phyloP scores from a whole-genome alignment of 2,888 invertebrate genomes.

The Scrobipalpa atriplicella region DNA sequence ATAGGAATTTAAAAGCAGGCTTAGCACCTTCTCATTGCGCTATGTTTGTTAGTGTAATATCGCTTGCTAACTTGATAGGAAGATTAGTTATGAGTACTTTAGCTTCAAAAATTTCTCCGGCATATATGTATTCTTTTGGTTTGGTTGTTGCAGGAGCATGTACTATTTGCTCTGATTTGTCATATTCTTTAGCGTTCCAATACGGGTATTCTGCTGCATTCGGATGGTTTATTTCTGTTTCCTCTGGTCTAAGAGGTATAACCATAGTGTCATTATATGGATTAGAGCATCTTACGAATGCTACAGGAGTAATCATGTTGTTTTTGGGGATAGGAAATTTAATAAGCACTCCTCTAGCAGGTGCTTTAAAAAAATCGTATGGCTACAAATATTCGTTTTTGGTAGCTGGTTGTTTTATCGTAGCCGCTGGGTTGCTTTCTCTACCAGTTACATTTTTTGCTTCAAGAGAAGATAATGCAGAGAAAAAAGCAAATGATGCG shows the following conservation, averaged over 20 bases:
- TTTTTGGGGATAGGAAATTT: constrained; percentile 70
- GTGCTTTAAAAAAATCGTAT: constrained; percentile 54
- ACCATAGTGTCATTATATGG: constrained; percentile 68
- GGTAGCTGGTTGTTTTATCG: background rate
- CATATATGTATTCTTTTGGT: constrained; percentile 48
- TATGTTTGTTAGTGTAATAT: constrained; percentile 67
- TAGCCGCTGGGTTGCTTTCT: background rate
- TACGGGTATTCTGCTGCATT: constrained; percentile 59
- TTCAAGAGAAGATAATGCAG: background rate
- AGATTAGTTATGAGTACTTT: constrained; percentile 57
- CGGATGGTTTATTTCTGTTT: constrained; percentile 60
- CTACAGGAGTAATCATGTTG: constrained; percentile 67
- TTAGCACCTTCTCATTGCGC: constrained; percentile 54
- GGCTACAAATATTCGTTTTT: constrained; percentile 60
- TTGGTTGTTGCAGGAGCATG: constrained; percentile 53
- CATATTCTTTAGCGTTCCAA: constrained; percentile 62
- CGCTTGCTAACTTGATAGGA: constrained; percentile 61
- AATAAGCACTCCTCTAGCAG: constrained; percentile 67
- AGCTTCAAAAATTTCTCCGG: constrained; percentile 58
- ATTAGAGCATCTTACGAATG: constrained; percentile 72
- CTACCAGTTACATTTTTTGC: background rate
- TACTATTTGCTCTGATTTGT: constrained; percentile 58
- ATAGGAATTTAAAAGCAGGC: constrained; percentile 58
- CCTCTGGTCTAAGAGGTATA: constrained; percentile 61
- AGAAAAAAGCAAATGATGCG: background rate